Percentiles rank a stretch among this genome's conserved stretches.
These are phyloP conservation scores for Morone saxatilis DNA, from an alignment of 2,113 vertebrate genomes.

Conservation along the genomic window DNA sequence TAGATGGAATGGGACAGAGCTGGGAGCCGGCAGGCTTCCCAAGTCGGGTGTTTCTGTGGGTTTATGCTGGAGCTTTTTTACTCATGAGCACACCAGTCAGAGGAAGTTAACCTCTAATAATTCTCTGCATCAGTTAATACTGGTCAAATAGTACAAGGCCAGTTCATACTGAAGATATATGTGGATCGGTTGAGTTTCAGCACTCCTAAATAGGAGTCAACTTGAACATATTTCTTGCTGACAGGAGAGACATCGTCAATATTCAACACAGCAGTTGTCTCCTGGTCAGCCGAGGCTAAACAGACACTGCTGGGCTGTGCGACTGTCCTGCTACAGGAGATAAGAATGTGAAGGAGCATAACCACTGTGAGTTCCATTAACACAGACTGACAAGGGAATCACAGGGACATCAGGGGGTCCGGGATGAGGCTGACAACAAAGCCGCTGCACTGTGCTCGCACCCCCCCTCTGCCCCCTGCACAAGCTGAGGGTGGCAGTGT, in stretches of 20 bases:
- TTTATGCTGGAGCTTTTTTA: constrained; percentile 17
- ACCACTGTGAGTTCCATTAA: constrained; percentile 75
- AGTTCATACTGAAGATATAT: neutral
- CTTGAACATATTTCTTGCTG: constrained; percentile 18
- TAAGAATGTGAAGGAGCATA: constrained; percentile 68
- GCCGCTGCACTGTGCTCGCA: constrained; percentile 20
- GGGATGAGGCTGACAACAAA: constrained; percentile 71
- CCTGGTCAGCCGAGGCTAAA: constrained; percentile 51
- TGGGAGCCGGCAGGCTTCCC: constrained; percentile 11
- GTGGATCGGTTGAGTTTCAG: neutral
- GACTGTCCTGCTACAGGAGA: constrained; percentile 65
- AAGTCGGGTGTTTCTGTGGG: constrained; percentile 3
- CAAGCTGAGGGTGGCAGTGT: constrained; percentile 73
- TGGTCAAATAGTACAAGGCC: neutral
- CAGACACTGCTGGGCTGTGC: constrained; percentile 37
- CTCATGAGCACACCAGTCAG: constrained; percentile 41
- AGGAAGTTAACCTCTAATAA: constrained; percentile 39
- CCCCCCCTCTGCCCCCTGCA: neutral
- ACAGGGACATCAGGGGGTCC: constrained; percentile 75
- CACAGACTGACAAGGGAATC: constrained; percentile 77
- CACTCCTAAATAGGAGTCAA: neutral
- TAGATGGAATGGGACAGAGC: constrained; percentile 40
- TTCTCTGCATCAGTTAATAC: constrained; percentile 21
- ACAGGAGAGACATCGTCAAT: constrained; percentile 49
- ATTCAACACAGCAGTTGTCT: constrained; percentile 55